Percentiles rank a stretch among this genome's conserved stretches.
phyloP scores from a whole-genome alignment of 2,888 invertebrate species.

The Corbicula japonica region DNA sequence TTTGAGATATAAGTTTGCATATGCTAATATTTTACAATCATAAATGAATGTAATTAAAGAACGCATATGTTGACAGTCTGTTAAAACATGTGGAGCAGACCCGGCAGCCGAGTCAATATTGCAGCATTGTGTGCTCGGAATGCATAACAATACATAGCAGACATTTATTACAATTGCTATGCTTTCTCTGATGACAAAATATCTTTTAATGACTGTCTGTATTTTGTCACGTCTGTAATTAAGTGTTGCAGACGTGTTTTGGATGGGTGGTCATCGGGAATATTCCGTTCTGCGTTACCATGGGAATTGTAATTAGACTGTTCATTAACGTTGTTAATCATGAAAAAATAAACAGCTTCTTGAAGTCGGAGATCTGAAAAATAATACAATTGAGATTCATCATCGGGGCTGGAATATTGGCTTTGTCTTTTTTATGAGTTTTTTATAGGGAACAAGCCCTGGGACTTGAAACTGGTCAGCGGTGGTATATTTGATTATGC shows the following conservation, averaged over 20 bases:
- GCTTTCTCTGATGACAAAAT: constrained; percentile 25
- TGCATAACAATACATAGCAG: too few relatives aligned
- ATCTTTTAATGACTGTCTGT: constrained; percentile 31
- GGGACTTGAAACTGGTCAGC: constrained; percentile 48
- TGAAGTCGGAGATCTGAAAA: constrained; percentile 11
- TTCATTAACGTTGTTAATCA: constrained; percentile 34
- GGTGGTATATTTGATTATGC: constrained; percentile 54
- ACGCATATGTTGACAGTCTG: too few relatives aligned
- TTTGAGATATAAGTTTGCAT: too few relatives aligned
- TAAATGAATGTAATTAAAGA: too few relatives aligned
- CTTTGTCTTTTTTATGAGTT: constrained; percentile 54
- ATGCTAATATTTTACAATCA: too few relatives aligned
- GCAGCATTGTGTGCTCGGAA: too few relatives aligned
- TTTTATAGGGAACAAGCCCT: constrained; percentile 42
- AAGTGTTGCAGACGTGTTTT: constrained; percentile 3
- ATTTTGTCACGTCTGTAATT: constrained; percentile 20
- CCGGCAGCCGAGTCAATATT: too few relatives aligned
- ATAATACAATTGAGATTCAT: constrained; percentile 14
- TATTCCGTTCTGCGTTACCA: constrained; percentile 28
- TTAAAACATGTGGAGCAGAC: too few relatives aligned
- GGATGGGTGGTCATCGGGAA: too few relatives aligned
- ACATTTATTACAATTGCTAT: too few relatives aligned
- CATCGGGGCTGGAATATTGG: constrained; percentile 31
- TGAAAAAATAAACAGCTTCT: constrained; percentile 37
- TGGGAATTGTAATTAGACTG: constrained; percentile 26